phyloP scores from a whole-genome alignment of 2,888 invertebrate species.

The Stenotaenia linearis region DNA sequence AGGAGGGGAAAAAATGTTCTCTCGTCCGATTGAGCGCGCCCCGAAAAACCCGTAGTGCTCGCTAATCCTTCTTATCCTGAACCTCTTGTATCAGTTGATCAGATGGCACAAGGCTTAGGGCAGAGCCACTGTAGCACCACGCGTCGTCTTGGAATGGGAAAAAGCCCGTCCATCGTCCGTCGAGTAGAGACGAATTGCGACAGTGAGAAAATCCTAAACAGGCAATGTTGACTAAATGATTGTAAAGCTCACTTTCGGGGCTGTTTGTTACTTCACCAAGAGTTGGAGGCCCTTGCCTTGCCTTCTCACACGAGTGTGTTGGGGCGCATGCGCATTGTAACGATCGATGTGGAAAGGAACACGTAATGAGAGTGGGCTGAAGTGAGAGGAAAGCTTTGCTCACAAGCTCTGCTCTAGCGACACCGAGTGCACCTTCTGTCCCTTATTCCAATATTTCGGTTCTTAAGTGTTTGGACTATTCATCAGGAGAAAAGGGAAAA shows the following conservation, averaged over 20 bases:
- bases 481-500: neutral
- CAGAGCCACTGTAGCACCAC: neutral
- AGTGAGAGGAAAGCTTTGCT: constrained; percentile 5
- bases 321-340: neutral
- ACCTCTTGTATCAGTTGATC: constrained; percentile 4
- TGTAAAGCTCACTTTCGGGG: neutral
- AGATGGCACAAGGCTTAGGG: neutral
- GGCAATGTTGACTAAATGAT: neutral
- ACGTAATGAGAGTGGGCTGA: constrained; percentile 4
- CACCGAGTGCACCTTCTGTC: constrained; percentile 4
- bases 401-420: constrained; percentile 9
- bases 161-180: neutral
- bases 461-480: neutral
- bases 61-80: constrained; percentile 4
- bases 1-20: neutral
- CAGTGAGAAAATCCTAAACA: neutral
- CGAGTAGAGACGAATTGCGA: neutral
- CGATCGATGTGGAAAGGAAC: constrained; percentile 4
- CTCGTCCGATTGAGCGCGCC: neutral
- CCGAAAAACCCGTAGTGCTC: neutral
- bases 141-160: neutral
- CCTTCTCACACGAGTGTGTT: neutral
- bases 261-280: neutral
- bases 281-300: neutral
- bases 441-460: constrained; percentile 3